phyloP scores from a whole-genome alignment of 2,113 vertebrate species.

The Bombycilla garrulus region DNA sequence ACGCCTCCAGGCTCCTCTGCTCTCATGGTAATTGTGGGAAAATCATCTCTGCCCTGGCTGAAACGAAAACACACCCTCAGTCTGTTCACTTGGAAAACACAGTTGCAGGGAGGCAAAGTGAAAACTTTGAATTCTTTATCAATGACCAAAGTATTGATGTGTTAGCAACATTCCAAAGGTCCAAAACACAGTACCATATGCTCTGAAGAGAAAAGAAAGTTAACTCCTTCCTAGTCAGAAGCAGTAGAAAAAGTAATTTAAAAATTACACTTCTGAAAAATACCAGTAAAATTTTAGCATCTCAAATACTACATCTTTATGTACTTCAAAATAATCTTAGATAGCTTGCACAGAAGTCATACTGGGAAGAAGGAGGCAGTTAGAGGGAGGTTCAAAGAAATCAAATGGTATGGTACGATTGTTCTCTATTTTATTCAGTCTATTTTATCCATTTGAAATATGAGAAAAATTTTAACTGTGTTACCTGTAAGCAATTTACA shows the following conservation, averaged over 20 bases:
- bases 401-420: neutral
- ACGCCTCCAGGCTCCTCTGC: rapidly evolving
- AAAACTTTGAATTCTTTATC: neutral
- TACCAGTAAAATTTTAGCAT: neutral
- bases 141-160: neutral
- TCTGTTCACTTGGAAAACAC: neutral
- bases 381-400: neutral
- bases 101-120: neutral
- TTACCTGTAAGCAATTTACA: neutral
- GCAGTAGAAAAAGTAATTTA: neutral
- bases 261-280: neutral
- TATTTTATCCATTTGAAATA: neutral
- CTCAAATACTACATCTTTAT: neutral
- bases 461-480: neutral
- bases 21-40: neutral
- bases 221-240: neutral
- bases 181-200: neutral
- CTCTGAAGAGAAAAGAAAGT: neutral
- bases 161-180: neutral
- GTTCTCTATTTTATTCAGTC: neutral
- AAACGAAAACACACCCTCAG: rapidly evolving
- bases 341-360: neutral
- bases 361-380: neutral
- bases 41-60: neutral
- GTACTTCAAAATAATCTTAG: neutral